Conservation (phyloP, 2,797 vertebrate genomes). For the Lycodopsis pacificus region DNA sequence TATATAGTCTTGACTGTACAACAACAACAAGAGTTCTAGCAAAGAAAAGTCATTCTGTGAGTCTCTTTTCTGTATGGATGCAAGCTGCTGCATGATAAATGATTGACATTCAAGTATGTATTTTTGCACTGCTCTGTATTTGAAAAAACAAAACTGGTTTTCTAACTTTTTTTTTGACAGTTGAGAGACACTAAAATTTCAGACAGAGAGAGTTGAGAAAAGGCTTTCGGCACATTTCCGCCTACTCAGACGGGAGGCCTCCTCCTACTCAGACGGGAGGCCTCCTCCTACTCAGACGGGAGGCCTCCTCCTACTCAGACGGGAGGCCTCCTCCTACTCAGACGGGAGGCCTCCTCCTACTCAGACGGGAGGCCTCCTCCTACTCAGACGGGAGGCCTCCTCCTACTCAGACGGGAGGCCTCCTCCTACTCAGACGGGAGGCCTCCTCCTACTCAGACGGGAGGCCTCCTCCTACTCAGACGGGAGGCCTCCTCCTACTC, state of each 20-base stretch:
- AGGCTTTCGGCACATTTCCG: conserved; percentile 44
- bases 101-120: conserved; percentile 20
- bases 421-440: background rate
- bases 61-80: background rate
- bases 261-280: background rate
- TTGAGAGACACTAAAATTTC: conserved; percentile 23
- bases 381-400: conserved; percentile 17
- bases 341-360: conserved; percentile 7
- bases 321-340: conserved; percentile 22
- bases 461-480: conserved; percentile 18
- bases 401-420: conserved; percentile 1
- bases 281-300: background rate
- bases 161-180: conserved; percentile 21
- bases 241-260: conserved; percentile 24
- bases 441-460: background rate
- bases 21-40: conserved; percentile 14
- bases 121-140: conserved; percentile 1
- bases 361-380: too few species aligned
- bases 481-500: conserved; percentile 3
- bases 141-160: conserved; percentile 2
- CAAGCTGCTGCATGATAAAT: background rate
- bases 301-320: background rate
- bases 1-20: background rate
- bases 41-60: conserved; percentile 9
- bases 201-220: conserved; percentile 24